Conservation (phyloP, 1,140 invertebrate genomes). For the Tachypleus tridentatus region DNA sequence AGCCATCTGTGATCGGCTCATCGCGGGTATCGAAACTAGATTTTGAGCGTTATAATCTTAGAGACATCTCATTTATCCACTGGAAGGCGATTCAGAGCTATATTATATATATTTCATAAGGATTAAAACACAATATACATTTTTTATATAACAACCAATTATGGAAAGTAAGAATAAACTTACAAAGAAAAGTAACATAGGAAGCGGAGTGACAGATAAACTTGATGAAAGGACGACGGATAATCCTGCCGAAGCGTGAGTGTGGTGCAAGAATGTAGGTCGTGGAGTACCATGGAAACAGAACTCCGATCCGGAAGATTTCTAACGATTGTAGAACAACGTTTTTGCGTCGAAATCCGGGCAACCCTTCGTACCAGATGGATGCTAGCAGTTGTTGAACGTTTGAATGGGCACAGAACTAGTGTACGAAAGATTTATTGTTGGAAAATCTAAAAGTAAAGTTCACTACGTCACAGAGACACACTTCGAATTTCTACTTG, state of each 20-base stretch:
- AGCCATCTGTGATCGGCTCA: too few relatives aligned
- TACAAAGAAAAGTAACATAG: slow-evolving; percentile 89
- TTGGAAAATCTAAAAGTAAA: too few relatives aligned
- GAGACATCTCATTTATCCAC: too few relatives aligned
- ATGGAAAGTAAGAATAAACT: slow-evolving; percentile 29
- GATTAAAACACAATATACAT: too few relatives aligned
- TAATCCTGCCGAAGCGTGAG: slow-evolving; percentile 73
- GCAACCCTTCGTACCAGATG: slow-evolving; percentile 96
- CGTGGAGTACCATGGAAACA: slow-evolving; percentile 89
- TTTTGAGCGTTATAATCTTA: too few relatives aligned
- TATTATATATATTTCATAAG: too few relatives aligned
- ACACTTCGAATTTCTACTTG: too few relatives aligned
- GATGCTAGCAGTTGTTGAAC: slow-evolving; percentile 94
- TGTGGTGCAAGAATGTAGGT: slow-evolving; percentile 88
- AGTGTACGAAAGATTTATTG: slow-evolving; percentile 12
- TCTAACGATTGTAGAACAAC: slow-evolving; percentile 84
- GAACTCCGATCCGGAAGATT: slow-evolving; percentile 80
- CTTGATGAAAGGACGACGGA: slow-evolving; percentile 97
- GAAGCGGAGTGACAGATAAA: slow-evolving; percentile 97
- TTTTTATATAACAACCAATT: too few relatives aligned
- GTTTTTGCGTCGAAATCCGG: slow-evolving; percentile 92
- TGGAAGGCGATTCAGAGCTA: too few relatives aligned
- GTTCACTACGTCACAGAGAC: too few relatives aligned
- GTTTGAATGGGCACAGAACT: slow-evolving; percentile 98
- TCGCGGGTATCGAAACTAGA: too few relatives aligned